Percentiles rank a stretch among this genome's conserved stretches.
Evolutionary conservation across 2,797 vertebrate species (phyloP).

Genomic region (Tragopan temminckii): DNA sequence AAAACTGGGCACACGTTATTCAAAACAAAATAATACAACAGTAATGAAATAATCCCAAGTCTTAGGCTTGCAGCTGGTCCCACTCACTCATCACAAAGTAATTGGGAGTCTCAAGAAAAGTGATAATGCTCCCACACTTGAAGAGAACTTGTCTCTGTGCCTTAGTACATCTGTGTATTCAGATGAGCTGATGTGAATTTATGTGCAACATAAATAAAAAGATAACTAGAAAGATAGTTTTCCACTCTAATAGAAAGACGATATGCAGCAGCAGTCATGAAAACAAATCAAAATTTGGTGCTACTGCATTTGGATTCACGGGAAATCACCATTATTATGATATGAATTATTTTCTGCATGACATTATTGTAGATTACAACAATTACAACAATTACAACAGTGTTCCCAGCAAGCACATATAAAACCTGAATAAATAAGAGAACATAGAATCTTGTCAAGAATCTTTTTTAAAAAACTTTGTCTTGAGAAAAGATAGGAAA

Average conservation of each 20-base stretch:
- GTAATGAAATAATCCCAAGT: neutral
- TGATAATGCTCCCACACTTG: neutral
- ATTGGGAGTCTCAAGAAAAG: neutral
- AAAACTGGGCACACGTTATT: neutral
- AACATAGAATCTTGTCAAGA: neutral
- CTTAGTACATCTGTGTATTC: neutral
- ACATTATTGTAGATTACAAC: neutral
- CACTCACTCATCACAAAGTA: neutral
- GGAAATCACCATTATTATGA: neutral
- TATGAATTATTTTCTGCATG: neutral
- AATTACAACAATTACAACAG: neutral
- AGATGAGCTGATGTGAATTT: neutral
- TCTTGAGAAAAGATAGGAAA: neutral
- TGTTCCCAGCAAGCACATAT: neutral
- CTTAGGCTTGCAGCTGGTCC: neutral
- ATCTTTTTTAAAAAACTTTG: neutral
- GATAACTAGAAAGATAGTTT: neutral
- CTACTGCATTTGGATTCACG: neutral
- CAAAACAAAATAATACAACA: neutral
- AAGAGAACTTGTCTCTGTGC: neutral
- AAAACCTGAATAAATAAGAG: neutral
- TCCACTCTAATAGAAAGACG: neutral
- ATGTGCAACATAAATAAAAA: neutral
- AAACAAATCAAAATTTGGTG: neutral
- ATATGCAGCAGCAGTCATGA: neutral